Base-by-base conservation (phyloP, 2,888 invertebrate genomes). In the Chromoteleia sp. region DNA sequence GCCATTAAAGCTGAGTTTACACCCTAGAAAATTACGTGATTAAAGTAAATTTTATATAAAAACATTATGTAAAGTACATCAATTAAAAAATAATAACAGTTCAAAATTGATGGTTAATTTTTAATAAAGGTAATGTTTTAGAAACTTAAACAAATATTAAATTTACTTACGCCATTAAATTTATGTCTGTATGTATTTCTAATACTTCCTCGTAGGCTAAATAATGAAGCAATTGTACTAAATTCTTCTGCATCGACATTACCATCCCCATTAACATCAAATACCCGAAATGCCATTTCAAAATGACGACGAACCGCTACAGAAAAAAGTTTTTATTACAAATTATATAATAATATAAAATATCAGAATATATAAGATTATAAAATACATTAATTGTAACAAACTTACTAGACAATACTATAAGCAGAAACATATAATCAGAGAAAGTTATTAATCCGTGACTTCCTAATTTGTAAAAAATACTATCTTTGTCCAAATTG, bases 211-310 rank as follows among this genome's bases (percentile, higher is more conserved):
- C 99, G 98, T 90, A 97, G 97, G 19, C 98, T 94, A 85, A 99
- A 97, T 75, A 99, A 94, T 0, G 97, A 96, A 0, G 97, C 97
- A 6, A 99, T 99, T 93, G 98, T 98, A 92, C 98, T 97, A 92
- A 99, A 99, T 93, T 99, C 99, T 87, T 98, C 98, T 86, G 96
- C 96, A 92, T 99, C 99, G 5, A 99, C 98, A 90, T 99, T 98
- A 0, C 99, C 99, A 90, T 99, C 99, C 1, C 99, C 99, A 92
- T 99, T 99, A 84, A 99, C 93, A 92, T 99, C 99, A 92, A 99
- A 99, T 98, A 99, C 99, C 84, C 98, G 96, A 91, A 99, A 99
- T 12, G 99, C 99, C 84, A 99, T 98, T 93, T 99, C 98, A 92
- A 99, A 99, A 92, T 99, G 99, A 33, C 98, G 95, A 54, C 97